Conservation (phyloP, 2,797 vertebrate species). For the Streptopelia turtur region DNA sequence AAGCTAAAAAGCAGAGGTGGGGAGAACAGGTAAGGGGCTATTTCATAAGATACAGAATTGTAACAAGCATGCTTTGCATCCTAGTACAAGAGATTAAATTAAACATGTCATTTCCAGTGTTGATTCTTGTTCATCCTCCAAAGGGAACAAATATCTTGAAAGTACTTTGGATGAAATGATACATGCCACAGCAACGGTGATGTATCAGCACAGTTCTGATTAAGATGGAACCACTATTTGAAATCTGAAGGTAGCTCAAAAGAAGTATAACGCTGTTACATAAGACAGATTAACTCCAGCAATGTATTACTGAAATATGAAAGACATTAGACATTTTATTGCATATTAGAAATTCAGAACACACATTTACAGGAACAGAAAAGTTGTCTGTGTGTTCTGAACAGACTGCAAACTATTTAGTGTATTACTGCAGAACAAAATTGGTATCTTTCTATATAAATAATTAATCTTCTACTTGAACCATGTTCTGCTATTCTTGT, state of each 20-base stretch:
- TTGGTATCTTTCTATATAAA: constrained; percentile 1
- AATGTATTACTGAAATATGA: not conserved
- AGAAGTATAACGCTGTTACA: not conserved
- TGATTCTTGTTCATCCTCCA: not conserved
- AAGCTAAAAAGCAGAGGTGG: not conserved
- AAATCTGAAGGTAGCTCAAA: constrained; percentile 2
- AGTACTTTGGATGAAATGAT: not conserved
- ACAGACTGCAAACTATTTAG: not conserved
- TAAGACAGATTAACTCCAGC: not conserved
- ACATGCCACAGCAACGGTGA: not conserved
- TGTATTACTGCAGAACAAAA: not conserved
- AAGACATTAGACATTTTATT: not conserved
- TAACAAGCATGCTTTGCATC: constrained; percentile 10
- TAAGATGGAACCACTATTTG: not conserved
- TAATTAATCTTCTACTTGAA: constrained; percentile 49
- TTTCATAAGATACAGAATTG: not conserved
- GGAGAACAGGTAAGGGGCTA: not conserved
- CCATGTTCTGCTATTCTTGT: constrained; percentile 42
- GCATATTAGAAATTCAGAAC: constrained; percentile 11
- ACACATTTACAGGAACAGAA: not conserved
- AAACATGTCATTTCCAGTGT: not conserved
- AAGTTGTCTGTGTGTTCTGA: not conserved
- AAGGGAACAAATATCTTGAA: not conserved
- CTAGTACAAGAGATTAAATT: not conserved
- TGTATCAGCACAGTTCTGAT: not conserved